Evolutionary conservation across 2,797 vertebrate genomes (phyloP).

Genomic region (Spatula clypeata): DNA sequence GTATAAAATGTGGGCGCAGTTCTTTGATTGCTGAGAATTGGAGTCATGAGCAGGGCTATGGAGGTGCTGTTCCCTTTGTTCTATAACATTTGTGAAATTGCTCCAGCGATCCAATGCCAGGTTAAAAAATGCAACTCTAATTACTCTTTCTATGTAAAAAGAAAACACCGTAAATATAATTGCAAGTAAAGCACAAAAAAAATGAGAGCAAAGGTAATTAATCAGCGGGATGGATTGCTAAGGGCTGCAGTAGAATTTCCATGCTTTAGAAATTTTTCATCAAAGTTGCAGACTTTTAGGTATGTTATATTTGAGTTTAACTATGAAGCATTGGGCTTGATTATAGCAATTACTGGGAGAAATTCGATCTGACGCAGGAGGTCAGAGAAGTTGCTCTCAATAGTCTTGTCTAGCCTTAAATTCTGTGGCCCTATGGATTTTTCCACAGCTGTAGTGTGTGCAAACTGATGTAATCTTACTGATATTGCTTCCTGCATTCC

Average conservation of each 20-base stretch:
- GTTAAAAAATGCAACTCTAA: not conserved
- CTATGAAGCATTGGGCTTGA: not conserved
- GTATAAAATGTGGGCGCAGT: not conserved
- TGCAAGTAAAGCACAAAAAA: not conserved
- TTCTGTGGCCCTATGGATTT: not conserved
- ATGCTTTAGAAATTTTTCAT: not conserved
- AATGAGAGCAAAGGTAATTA: not conserved
- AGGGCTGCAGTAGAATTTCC: not conserved
- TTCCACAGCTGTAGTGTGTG: not conserved
- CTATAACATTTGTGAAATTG: not conserved
- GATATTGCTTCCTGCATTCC: not conserved
- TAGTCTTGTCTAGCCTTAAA: not conserved
- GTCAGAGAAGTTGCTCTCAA: not conserved
- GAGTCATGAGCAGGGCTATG: not conserved
- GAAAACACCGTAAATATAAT: not conserved
- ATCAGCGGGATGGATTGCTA: not conserved
- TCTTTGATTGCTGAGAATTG: not conserved
- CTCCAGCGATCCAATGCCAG: not conserved
- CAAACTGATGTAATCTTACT: not conserved
- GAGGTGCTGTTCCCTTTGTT: not conserved
- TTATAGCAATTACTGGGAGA: not conserved
- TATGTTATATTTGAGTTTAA: not conserved
- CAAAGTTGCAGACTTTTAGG: not conserved
- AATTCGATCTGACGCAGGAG: not conserved
- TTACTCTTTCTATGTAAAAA: not conserved